These are phyloP conservation scores for Onchidella celtica DNA, from an alignment of 2,888 invertebrate species.

Conservation along the genomic window DNA sequence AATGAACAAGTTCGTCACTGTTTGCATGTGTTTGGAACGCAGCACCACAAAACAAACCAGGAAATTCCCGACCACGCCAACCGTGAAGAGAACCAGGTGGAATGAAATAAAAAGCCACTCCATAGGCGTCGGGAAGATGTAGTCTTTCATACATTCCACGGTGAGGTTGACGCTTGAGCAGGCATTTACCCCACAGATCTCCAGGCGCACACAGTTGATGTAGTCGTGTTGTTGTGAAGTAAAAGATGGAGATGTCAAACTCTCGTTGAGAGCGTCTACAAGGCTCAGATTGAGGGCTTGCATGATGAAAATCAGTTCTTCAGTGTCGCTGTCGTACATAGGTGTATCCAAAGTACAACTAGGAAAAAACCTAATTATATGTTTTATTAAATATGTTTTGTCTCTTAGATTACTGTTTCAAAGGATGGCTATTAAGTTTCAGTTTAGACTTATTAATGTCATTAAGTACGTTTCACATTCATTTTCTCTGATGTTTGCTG, in stretches of 20 bases:
- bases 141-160: slow-evolving; percentile 56
- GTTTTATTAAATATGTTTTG: too few relatives aligned
- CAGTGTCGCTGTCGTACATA: not conserved
- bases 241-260: not conserved
- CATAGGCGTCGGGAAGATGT: slow-evolving; percentile 80
- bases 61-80: slow-evolving; percentile 92
- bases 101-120: slow-evolving; percentile 90
- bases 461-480: too few relatives aligned
- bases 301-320: not conserved
- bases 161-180: slow-evolving; percentile 39
- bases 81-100: slow-evolving; percentile 88
- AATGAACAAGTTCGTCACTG: slow-evolving; percentile 96
- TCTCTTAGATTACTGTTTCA: too few relatives aligned
- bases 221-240: slow-evolving; percentile 4
- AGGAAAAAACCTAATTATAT: too few relatives aligned
- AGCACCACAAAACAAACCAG: slow-evolving; percentile 94
- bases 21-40: slow-evolving; percentile 92
- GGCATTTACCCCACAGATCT: slow-evolving; percentile 33
- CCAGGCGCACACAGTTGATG: slow-evolving; percentile 19
- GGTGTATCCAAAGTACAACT: too few relatives aligned
- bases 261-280: not conserved
- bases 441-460: too few relatives aligned
- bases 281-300: not conserved
- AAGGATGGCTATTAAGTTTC: too few relatives aligned
- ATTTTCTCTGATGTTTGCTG: too few relatives aligned